Percentiles rank a stretch among this genome's conserved stretches.
These are phyloP conservation scores for Tupaia tana DNA, from an alignment of 2,113 vertebrate species.

Conservation along the genomic window DNA sequence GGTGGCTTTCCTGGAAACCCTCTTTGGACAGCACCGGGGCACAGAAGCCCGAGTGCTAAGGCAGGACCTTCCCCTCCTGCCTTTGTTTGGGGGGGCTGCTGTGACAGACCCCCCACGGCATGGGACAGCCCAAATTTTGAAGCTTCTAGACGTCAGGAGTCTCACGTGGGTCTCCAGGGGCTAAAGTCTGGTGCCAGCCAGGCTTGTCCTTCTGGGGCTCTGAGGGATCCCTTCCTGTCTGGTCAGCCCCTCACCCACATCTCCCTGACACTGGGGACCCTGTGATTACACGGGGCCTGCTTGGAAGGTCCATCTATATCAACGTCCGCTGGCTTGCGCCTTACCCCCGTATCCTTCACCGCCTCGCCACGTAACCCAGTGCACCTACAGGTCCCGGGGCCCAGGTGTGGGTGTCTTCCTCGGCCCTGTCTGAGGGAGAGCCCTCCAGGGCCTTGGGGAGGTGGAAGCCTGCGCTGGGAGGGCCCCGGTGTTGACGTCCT, in stretches of 20 bases:
- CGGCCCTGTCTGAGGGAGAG: too few relatives aligned
- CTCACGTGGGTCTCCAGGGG: not conserved
- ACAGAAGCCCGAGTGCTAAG: too few relatives aligned
- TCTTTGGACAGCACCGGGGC: not conserved
- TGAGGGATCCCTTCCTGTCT: not conserved
- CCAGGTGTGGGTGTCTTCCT: not conserved
- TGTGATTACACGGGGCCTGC: not conserved
- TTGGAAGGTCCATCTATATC: fast-evolving
- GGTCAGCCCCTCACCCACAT: not conserved
- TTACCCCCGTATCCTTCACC: too few relatives aligned
- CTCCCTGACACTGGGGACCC: not conserved
- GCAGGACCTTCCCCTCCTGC: not conserved
- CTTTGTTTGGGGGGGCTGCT: not conserved
- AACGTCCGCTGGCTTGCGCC: too few relatives aligned
- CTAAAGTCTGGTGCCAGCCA: not conserved
- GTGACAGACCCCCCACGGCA: not conserved
- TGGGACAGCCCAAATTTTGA: not conserved
- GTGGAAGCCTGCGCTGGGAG: too few relatives aligned
- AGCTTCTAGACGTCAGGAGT: too few relatives aligned
- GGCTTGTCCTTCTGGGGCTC: not conserved
- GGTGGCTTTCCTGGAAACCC: not conserved
- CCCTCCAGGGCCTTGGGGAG: not conserved
- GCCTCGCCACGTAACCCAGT: fast-evolving
- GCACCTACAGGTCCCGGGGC: not conserved
- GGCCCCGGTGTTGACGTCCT: not conserved